These are phyloP conservation scores for Eumerus sabulonum DNA, from an alignment of 2,888 invertebrate genomes.

Conservation along the genomic window DNA sequence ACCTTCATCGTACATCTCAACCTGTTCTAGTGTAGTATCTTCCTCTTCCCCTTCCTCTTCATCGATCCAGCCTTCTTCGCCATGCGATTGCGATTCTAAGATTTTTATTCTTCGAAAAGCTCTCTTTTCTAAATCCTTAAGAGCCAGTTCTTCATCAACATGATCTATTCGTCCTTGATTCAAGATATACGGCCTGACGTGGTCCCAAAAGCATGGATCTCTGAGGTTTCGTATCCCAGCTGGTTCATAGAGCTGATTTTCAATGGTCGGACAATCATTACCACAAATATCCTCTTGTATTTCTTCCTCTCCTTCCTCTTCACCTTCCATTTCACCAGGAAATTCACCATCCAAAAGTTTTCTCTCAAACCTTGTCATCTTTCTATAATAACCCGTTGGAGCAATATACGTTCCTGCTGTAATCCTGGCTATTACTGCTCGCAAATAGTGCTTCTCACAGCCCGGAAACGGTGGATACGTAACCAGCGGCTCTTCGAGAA, in stretches of 20 bases:
- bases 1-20: conserved; percentile 64
- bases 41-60: conserved; percentile 73
- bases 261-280: conserved; percentile 80
- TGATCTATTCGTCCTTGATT: conserved; percentile 88
- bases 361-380: conserved; percentile 79
- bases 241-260: conserved; percentile 86
- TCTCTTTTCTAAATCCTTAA: conserved; percentile 73
- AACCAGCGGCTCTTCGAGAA: conserved; percentile 85
- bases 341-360: too few relatives aligned
- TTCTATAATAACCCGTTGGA: conserved; percentile 86
- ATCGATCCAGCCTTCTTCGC: conserved; percentile 72
- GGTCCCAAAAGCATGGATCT: conserved; percentile 90
- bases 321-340: conserved; percentile 75
- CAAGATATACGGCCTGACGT: conserved; percentile 88
- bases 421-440: conserved; percentile 92
- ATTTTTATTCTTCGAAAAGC: conserved; percentile 70
- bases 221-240: conserved; percentile 84
- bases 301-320: conserved; percentile 71
- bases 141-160: conserved; percentile 83
- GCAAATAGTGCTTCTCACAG: conserved; percentile 88
- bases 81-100: not conserved
- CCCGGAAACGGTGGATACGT: conserved; percentile 92
- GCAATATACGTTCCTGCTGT: conserved; percentile 90
- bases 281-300: conserved; percentile 77
- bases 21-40: conserved; percentile 43